Evolutionary conservation across 2,888 invertebrate species (phyloP).

Genomic region (Salpingus planirostris): DNA sequence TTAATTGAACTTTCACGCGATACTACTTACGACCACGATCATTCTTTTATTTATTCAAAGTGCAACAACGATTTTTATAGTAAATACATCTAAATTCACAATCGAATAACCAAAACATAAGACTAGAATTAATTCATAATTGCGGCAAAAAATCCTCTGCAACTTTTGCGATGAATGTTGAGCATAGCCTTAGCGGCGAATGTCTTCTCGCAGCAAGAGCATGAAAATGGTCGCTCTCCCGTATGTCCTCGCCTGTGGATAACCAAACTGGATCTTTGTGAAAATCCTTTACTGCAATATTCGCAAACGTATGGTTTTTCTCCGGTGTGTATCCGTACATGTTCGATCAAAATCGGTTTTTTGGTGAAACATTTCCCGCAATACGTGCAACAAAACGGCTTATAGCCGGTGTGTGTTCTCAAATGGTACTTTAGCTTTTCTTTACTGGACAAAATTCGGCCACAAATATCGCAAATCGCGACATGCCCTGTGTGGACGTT

Average conservation of each 20-base stretch:
- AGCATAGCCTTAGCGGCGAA: constrained; percentile 56
- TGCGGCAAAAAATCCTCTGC: constrained; percentile 20
- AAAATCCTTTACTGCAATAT: constrained; percentile 54
- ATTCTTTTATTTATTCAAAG: no score
- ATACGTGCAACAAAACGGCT: constrained; percentile 35
- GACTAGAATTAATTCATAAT: background rate
- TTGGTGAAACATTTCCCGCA: constrained; percentile 38
- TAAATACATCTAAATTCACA: no score
- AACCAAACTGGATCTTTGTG: constrained; percentile 54
- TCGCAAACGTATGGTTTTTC: constrained; percentile 44
- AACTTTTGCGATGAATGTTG: constrained; percentile 51
- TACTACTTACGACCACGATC: no score
- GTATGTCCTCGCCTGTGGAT: constrained; percentile 58
- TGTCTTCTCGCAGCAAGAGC: constrained; percentile 51
- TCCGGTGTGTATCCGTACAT: constrained; percentile 30
- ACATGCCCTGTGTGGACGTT: constrained; percentile 45
- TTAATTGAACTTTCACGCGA: no score
- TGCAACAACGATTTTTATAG: no score
- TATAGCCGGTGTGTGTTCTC: constrained; percentile 36
- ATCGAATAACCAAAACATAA: no score
- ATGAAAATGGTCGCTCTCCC: constrained; percentile 52
- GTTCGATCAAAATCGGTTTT: constrained; percentile 35
- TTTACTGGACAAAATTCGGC: constrained; percentile 46
- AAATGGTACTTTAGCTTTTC: constrained; percentile 45
- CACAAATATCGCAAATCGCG: constrained; percentile 51